Base-by-base conservation (phyloP, 2,888 invertebrate genomes). In the Drosophila tanythrix region DNA sequence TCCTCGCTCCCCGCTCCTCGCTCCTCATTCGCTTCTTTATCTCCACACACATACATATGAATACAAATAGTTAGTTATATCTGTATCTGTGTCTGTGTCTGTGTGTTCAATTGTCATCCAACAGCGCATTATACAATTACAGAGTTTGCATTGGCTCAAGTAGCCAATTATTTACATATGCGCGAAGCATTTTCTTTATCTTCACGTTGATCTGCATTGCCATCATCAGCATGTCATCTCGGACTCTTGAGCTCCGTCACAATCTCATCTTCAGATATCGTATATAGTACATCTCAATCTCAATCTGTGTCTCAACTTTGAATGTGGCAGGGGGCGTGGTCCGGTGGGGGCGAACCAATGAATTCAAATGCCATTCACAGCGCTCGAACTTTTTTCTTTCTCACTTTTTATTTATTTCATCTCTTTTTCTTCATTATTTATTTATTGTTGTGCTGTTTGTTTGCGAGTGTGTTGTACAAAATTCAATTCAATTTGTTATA, bases 401-500 rank as follows among this genome's bases (percentile, higher is more conserved):
- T 46, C 38, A 38, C 18, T 57, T 29, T 51, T 52, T 61, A 48
- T 52, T 63, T 15, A 29, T 46, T 25, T 15, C 15, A 15, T 31
- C 21, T n/a, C n/a, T 1, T 3, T n/a, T 27, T 27, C 11, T 51
- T 15, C 1, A 0, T 33, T 38, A 48, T 48, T 33, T 33, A 33
- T 33, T 59, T 38, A n/a, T 59, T 65, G 40, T 52, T 60, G 13
- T 48, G 25, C 25, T 52, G 33, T 59, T 11, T 29, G 55, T 46
- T 33, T 35, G 43, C 36, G 35, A 61, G 38, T 79, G 46, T 62
- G 51, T 50, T 67, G 72, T 63, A 76, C 53, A 81, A 74, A 83
- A 79, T 80, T 85, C 87, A 85, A 85, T 85, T 88, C 74, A 85
- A 83, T 71, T 75, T 79, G 69, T 79, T 74, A 67, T 88, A 85